phyloP scores from a whole-genome alignment of 2,888 invertebrate species.

The Drosophila neonasuta region DNA sequence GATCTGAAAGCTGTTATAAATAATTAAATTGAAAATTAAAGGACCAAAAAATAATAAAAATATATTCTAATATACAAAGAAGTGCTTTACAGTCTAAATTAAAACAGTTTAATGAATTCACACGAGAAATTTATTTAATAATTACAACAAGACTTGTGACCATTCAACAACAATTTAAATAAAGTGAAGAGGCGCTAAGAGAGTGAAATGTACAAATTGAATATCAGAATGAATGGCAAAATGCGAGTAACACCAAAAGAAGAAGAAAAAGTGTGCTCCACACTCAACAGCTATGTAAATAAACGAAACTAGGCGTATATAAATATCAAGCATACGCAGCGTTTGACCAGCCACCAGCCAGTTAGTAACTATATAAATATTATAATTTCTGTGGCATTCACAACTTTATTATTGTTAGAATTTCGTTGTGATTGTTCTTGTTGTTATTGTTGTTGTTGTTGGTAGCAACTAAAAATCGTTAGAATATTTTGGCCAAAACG shows the following conservation, averaged over 20 bases:
- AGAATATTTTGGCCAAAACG: slow-evolving; percentile 79
- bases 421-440: slow-evolving; percentile 35
- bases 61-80: no score
- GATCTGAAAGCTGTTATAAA: no score
- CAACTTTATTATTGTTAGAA: slow-evolving; percentile 46
- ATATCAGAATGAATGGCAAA: background rate
- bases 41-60: no score
- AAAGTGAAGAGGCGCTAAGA: background rate
- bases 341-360: slow-evolving; percentile 20
- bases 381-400: slow-evolving; percentile 48
- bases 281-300: slow-evolving; percentile 15
- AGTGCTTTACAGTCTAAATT: no score
- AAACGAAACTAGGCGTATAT: slow-evolving; percentile 7
- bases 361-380: slow-evolving; percentile 29
- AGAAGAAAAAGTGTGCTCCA: background rate
- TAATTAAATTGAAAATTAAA: no score
- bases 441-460: slow-evolving; percentile 41
- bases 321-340: slow-evolving; percentile 54
- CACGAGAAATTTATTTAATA: no score
- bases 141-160: background rate
- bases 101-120: no score
- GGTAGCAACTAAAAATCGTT: slow-evolving; percentile 60
- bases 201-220: background rate
- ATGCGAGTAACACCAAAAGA: background rate
- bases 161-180: background rate